phyloP scores from a whole-genome alignment of 1,140 invertebrate genomes.

The Chrysoperla carnea region DNA sequence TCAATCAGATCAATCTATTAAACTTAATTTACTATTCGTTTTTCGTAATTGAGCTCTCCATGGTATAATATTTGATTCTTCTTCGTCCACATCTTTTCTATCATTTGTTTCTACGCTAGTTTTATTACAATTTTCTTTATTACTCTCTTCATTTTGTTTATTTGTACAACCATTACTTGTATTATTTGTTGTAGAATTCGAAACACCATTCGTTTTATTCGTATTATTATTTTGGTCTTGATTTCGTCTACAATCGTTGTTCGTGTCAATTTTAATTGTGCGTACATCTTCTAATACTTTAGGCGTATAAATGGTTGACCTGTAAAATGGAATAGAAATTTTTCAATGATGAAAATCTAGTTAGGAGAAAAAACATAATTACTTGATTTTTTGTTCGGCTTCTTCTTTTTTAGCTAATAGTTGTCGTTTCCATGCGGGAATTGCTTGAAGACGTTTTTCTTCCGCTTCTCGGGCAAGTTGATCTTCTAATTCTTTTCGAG shows the following conservation, averaged over 20 bases:
- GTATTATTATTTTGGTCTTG: conserved; percentile 12
- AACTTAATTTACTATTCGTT: conserved; percentile 67
- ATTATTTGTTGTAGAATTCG: conserved; percentile 8
- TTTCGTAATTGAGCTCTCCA: conserved; percentile 76
- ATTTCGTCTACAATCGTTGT: conserved; percentile 5
- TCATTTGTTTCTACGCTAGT: conserved; percentile 14
- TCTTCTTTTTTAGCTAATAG: conserved; percentile 66
- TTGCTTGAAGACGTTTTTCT: conserved; percentile 63
- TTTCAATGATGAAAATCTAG: background rate
- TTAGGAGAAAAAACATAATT: conserved; percentile 2
- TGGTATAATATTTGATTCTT: conserved; percentile 56
- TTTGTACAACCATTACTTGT: conserved; percentile 7
- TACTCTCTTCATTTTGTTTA: conserved; percentile 11
- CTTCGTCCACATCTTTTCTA: conserved; percentile 30
- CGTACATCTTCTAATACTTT: conserved; percentile 35
- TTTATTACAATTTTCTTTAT: conserved; percentile 18
- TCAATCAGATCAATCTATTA: conserved; percentile 36
- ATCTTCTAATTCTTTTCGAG: conserved; percentile 76
- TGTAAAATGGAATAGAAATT: conserved; percentile 16
- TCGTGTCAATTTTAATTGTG: conserved; percentile 6
- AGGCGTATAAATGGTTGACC: conserved; percentile 44
- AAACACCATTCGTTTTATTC: conserved; percentile 4
- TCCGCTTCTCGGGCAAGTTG: conserved; percentile 67
- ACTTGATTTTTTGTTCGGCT: conserved; percentile 52
- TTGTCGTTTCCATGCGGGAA: conserved; percentile 86